These are phyloP conservation scores for Therioaphis trifolii DNA, from an alignment of 2,888 invertebrate genomes.

Conservation along the genomic window DNA sequence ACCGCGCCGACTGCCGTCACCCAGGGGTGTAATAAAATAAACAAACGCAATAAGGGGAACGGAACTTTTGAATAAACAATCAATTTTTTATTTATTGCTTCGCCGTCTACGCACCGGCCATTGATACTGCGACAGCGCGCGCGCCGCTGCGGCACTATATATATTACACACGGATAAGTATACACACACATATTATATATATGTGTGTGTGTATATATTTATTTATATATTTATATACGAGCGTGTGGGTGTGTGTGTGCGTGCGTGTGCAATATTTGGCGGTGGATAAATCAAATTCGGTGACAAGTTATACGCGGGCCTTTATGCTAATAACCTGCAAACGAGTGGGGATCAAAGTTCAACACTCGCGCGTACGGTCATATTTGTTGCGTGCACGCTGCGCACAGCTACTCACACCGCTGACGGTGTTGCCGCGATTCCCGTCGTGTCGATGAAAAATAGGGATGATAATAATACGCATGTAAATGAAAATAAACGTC, in stretches of 20 bases:
- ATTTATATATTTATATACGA: not conserved
- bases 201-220: not conserved
- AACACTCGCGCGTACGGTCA: not conserved
- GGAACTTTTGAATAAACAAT: conserved; percentile 62
- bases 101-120: not conserved
- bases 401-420: not conserved
- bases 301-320: conserved; percentile 50
- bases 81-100: conserved; percentile 60
- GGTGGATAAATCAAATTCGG: conserved; percentile 58
- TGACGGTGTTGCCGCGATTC: no score
- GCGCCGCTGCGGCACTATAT: not conserved
- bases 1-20: not conserved
- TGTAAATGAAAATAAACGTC: no score
- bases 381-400: not conserved
- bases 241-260: not conserved
- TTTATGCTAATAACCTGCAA: conserved; percentile 49
- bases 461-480: no score
- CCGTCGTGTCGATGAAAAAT: no score
- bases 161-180: not conserved
- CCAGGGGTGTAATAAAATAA: conserved; percentile 61
- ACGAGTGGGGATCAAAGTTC: conserved; percentile 33
- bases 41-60: conserved; percentile 43
- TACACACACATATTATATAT: not conserved
- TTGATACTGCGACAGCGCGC: conserved; percentile 42
- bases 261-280: not conserved